These are phyloP conservation scores for Yponomeuta cagnagella DNA, from an alignment of 2,888 invertebrate genomes.

Conservation along the genomic window DNA sequence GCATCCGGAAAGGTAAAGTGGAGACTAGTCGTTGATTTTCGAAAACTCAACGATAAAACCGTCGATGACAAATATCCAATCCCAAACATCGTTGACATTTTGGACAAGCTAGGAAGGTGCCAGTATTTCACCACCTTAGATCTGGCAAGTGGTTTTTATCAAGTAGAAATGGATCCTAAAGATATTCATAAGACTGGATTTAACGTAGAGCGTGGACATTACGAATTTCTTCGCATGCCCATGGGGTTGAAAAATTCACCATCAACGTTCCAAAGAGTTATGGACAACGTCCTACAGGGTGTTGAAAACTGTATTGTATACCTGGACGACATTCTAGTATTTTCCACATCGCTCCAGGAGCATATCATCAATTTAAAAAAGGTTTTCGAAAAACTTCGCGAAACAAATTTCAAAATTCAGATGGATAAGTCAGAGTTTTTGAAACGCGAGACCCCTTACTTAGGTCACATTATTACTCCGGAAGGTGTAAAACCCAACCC, in stretches of 20 bases:
- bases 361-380: slow-evolving; percentile 26
- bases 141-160: slow-evolving; percentile 18
- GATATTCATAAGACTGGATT: slow-evolving; percentile 31
- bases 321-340: slow-evolving; percentile 34
- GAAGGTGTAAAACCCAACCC: slow-evolving; percentile 30
- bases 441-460: slow-evolving; percentile 24
- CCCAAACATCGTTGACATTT: slow-evolving; percentile 26
- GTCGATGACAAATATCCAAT: slow-evolving; percentile 28
- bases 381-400: slow-evolving; percentile 25
- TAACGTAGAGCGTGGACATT: slow-evolving; percentile 28
- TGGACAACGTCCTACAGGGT: slow-evolving; percentile 31
- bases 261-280: slow-evolving; percentile 30
- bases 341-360: slow-evolving; percentile 27
- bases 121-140: slow-evolving; percentile 21
- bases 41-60: slow-evolving; percentile 28
- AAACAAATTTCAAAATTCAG: slow-evolving; percentile 28
- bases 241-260: slow-evolving; percentile 29
- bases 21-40: slow-evolving; percentile 25
- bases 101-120: slow-evolving; percentile 25
- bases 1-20: slow-evolving; percentile 25
- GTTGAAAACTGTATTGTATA: slow-evolving; percentile 30
- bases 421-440: slow-evolving; percentile 30
- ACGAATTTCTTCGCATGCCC: slow-evolving; percentile 30
- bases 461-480: slow-evolving; percentile 27
- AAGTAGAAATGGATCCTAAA: slow-evolving; percentile 18